A percentile compares a stretch with the other conserved stretches of the same genome.
These are phyloP conservation scores for Diaphora mendica DNA, from an alignment of 2,888 invertebrate species.

Conservation along the genomic window DNA sequence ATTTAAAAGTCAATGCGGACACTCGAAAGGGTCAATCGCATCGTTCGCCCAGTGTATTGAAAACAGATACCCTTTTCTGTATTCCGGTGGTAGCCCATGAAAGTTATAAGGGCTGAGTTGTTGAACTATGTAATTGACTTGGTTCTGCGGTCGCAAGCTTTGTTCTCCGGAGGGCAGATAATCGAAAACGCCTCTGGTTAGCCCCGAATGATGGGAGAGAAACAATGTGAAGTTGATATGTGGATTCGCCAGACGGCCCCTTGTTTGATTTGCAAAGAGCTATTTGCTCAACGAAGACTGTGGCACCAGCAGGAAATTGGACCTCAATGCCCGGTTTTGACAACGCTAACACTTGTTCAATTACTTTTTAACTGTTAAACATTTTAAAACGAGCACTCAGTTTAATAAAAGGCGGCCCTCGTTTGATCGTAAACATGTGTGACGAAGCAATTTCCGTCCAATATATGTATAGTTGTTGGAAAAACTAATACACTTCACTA, in stretches of 20 bases:
- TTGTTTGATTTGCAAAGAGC: slow-evolving; percentile 86
- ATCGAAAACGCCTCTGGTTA: slow-evolving; percentile 86
- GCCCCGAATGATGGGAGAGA: slow-evolving; percentile 80
- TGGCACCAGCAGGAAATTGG: slow-evolving; percentile 80
- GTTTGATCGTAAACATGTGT: slow-evolving; percentile 65
- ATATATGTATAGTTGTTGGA: slow-evolving; percentile 72
- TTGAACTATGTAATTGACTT: slow-evolving; percentile 87
- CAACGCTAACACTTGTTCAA: slow-evolving; percentile 78
- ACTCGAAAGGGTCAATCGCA: slow-evolving; percentile 86
- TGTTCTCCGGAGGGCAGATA: slow-evolving; percentile 83
- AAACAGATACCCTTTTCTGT: slow-evolving; percentile 86
- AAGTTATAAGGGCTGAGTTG: slow-evolving; percentile 87
- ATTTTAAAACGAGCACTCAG: slow-evolving; percentile 67
- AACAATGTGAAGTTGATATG: slow-evolving; percentile 86
- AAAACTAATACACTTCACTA: slow-evolving; percentile 79
- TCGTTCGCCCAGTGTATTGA: slow-evolving; percentile 81
- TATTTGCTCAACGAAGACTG: slow-evolving; percentile 81
- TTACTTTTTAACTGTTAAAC: slow-evolving; percentile 70
- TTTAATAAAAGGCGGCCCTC: slow-evolving; percentile 65
- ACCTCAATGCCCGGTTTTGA: slow-evolving; percentile 66
- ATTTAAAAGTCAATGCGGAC: slow-evolving; percentile 87
- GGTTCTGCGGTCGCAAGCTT: slow-evolving; percentile 85
- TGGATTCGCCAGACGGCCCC: slow-evolving; percentile 81
- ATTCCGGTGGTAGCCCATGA: slow-evolving; percentile 84
- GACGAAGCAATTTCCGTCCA: slow-evolving; percentile 74